Evolutionary conservation across 1,140 invertebrate genomes (phyloP), one percentile per base, ranked within the genome.

Genomic region (Xylocopa sonorina): DNA sequence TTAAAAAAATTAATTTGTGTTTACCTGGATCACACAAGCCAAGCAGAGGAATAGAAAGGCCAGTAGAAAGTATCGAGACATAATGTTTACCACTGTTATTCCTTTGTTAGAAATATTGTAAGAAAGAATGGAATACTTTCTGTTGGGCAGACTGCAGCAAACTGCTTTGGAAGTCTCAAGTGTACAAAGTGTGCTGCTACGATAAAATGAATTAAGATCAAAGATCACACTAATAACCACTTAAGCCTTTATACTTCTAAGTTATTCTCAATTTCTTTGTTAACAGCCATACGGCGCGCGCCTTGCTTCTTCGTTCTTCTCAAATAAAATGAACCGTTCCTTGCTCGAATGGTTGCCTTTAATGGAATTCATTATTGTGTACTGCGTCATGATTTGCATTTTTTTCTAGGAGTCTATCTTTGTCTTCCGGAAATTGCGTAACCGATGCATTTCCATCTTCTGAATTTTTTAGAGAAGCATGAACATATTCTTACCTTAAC

Each of bases 1-100:
- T 0, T 21, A 50, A 27, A 63, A 27, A 63, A 27, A 24, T 27
- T 63, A 24, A n/a, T 43, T 34, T 9, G 34, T 78, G 89, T 9
- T 46, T 80, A 89, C 88, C 84, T 89, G 82, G 5, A 60, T 32
- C 4, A 73, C 0, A 34, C 68, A 86, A n/a, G 85, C 43, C 10
- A 83, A 29, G 41, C 76, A 62, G 27, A 64, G 53, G 24, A 82
- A 1, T 2, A 88, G 43, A 21, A 86, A 9, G 34, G 50, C 55
- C 24, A 84, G 10, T 16, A 89, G 24, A 24, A 85, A 27, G 32
- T 71, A 77, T 43, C 87, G 87, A 24, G 80, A 41, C 88, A 89
- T 89, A n/a, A 18, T n/a, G n/a, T 46, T 1, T 18, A 16, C 27
- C 6, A 27, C n/a, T n/a, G 51, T n/a, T 27, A 27, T 14, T 38